A percentile compares a stretch with the other conserved stretches of the same genome.
phyloP scores from a whole-genome alignment of 2,113 vertebrate species.

The Centrocercus urophasianus region DNA sequence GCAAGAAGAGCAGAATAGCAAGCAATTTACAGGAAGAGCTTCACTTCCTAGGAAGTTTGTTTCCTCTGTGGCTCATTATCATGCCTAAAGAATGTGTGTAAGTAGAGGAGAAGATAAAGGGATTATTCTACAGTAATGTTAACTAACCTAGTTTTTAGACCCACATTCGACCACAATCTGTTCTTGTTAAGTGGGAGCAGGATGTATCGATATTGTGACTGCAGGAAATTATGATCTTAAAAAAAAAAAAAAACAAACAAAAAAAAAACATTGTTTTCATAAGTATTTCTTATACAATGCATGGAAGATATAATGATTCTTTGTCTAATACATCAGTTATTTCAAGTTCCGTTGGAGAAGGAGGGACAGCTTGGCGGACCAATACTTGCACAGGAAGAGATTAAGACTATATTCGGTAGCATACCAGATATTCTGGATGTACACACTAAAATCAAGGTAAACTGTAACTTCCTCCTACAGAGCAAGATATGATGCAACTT shows the following conservation, averaged over 20 bases:
- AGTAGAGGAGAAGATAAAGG: background rate
- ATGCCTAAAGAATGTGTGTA: background rate
- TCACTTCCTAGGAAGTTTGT: background rate
- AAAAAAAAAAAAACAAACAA: background rate
- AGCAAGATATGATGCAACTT: background rate
- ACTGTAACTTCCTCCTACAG: background rate
- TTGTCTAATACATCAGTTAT: constrained; percentile 80
- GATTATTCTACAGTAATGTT: background rate
- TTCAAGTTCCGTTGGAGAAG: constrained; percentile 93
- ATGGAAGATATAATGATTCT: background rate
- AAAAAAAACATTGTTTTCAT: background rate
- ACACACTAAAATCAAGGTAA: constrained; percentile 95
- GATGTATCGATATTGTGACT: background rate
- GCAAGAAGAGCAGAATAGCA: background rate
- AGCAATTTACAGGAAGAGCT: background rate
- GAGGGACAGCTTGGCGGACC: constrained; percentile 95
- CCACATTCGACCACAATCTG: background rate
- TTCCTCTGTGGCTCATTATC: background rate
- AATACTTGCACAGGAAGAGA: constrained; percentile 95
- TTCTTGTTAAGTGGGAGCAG: background rate
- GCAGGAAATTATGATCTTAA: background rate
- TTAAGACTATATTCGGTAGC: constrained; percentile 98
- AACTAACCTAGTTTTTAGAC: background rate
- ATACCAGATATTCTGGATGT: constrained; percentile 98
- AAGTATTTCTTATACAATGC: background rate